A percentile compares a stretch with the other conserved stretches of the same genome.
These are phyloP conservation scores for Fragum fragum DNA, from an alignment of 2,888 invertebrate genomes.

Conservation along the genomic window DNA sequence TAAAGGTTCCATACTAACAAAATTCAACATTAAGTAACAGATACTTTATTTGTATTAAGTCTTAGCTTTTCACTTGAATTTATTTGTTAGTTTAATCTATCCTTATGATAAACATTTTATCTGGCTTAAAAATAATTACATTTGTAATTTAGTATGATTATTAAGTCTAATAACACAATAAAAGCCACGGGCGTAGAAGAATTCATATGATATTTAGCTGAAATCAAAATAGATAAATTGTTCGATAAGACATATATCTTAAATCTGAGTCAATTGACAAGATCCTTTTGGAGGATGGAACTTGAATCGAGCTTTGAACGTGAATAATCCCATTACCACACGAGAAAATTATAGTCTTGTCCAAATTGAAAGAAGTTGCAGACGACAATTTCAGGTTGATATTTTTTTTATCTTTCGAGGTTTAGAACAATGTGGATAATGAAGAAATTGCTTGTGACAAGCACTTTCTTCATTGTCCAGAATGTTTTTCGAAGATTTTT, in stretches of 20 bases:
- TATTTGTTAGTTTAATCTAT: slow-evolving; percentile 35
- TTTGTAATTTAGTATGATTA: slow-evolving; percentile 28
- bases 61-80: slow-evolving; percentile 19
- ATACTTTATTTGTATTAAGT: slow-evolving; percentile 15
- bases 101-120: slow-evolving; percentile 25
- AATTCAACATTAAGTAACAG: slow-evolving; percentile 25
- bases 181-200: slow-evolving; percentile 21
- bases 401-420: too few relatives aligned
- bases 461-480: too few relatives aligned
- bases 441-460: too few relatives aligned
- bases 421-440: too few relatives aligned
- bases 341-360: too few relatives aligned
- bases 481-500: too few relatives aligned
- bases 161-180: slow-evolving; percentile 24
- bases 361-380: too few relatives aligned
- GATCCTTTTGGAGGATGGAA: too few relatives aligned
- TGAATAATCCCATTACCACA: too few relatives aligned
- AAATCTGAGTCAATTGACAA: background rate
- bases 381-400: too few relatives aligned
- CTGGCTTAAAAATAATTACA: slow-evolving; percentile 33
- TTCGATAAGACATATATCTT: background rate
- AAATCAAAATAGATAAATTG: slow-evolving; percentile 3
- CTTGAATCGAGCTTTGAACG: too few relatives aligned
- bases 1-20: background rate
- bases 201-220: slow-evolving; percentile 11